phyloP scores from a whole-genome alignment of 2,113 vertebrate species.

The Crypturellus undulatus region DNA sequence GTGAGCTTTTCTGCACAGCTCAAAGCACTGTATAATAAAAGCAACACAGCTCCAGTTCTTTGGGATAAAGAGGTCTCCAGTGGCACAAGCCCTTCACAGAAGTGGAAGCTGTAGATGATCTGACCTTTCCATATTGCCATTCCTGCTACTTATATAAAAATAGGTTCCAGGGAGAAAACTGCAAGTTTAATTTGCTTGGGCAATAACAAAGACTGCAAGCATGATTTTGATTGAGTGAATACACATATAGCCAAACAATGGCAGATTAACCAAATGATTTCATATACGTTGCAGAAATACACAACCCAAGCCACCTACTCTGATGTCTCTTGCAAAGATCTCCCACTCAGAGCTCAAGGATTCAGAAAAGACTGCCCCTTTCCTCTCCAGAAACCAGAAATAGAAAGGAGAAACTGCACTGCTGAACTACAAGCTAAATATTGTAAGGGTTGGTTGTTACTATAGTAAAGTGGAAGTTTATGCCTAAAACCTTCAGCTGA shows the following conservation, averaged over 20 bases:
- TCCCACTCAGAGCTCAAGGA: constrained; percentile 61
- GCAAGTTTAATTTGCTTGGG: not conserved
- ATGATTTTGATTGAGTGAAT: constrained; percentile 27
- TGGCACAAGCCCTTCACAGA: not conserved
- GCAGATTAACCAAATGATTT: constrained; percentile 51
- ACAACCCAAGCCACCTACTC: constrained; percentile 69
- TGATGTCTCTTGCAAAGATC: constrained; percentile 58
- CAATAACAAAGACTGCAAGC: constrained; percentile 2
- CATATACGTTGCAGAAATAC: constrained; percentile 27
- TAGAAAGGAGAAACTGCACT: constrained; percentile 35
- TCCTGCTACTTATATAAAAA: not conserved
- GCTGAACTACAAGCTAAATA: constrained; percentile 8
- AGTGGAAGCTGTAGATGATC: not conserved
- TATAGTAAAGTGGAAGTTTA: not conserved
- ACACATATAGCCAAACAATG: constrained; percentile 1
- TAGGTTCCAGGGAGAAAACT: not conserved
- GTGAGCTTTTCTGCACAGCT: not conserved
- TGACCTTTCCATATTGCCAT: not conserved
- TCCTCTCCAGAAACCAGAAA: constrained; percentile 46
- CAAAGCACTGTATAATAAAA: constrained; percentile 32
- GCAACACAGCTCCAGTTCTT: not conserved
- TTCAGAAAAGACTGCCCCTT: constrained; percentile 59
- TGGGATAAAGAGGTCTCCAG: not conserved
- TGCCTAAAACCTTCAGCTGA: not conserved
- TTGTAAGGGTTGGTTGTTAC: not conserved